Base-by-base conservation (phyloP, 1,140 invertebrate species). In the Thrips palmi region DNA sequence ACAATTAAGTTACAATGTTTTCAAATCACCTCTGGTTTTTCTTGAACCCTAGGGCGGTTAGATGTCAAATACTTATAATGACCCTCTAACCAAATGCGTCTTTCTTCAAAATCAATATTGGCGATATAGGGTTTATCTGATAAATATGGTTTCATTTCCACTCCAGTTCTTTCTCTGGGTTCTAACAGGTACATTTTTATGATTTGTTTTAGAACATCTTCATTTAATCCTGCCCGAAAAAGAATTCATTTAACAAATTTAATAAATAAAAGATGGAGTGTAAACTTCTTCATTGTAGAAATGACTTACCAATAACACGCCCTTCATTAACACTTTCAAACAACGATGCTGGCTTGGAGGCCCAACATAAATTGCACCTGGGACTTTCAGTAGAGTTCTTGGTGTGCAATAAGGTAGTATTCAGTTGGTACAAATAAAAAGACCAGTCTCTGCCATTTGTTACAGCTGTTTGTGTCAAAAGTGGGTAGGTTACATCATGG, bases 341-440 rank as follows among this genome's bases (percentile, higher is more conserved):
- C 0, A 96, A 57, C 43, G 77, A 68, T 42, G 75, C 49, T 11
- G 73, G 63, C 20, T 68, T 57, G 11, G 72, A 77, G n/a, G 68
- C 65, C 69, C 79, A 91, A 47, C 83, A 87, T 25, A 88, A 52
- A 58, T 94, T 94, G 22, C 68, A 59, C 44, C 68, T 66, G 0
- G 64, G 58, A 60, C 87, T 88, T 18, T 58, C 57, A 28, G 67
- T 56, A 18, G 68, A 50, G 45, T 71, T 44, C 19, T 73, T 63
- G 41, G 58, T 55, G 47, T 77, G 63, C 33, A 86, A 48, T 8
- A 71, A 49, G 28, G 75, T 68, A 1, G 86, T 92, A 53, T 94
- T 94, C 19, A 93, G 51, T 57, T 94, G 89, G 53, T 92, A 93
- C 5, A 71, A 63, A 52, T 72, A 83, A 45, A 93, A 86, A 2